These are phyloP conservation scores for Clupea harengus DNA, from an alignment of 2,113 vertebrate genomes.

Conservation along the genomic window DNA sequence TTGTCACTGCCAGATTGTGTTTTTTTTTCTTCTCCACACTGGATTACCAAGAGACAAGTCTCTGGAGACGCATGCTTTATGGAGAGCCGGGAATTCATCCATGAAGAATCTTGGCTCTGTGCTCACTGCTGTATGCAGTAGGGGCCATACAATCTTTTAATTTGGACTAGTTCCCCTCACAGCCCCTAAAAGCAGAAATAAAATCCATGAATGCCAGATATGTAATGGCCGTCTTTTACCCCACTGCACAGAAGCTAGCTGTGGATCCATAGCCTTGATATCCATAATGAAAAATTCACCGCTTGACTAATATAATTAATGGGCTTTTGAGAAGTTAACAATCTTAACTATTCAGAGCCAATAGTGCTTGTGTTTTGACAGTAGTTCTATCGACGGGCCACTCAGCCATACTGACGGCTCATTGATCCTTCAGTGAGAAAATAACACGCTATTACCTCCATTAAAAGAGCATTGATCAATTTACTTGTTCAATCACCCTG, in stretches of 20 bases:
- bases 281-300: not conserved
- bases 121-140: constrained; percentile 35
- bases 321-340: constrained; percentile 1
- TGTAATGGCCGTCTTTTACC: not conserved
- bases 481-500: constrained; percentile 16
- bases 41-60: not conserved
- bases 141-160: constrained; percentile 26
- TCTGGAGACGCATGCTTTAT: not conserved
- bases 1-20: not conserved
- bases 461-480: constrained; percentile 15
- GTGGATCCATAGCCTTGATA: not conserved
- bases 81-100: not conserved
- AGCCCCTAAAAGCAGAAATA: not conserved
- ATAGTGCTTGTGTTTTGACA: not conserved
- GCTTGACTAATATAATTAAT: not conserved
- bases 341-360: constrained; percentile 15
- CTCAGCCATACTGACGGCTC: not conserved
- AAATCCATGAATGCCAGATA: not conserved
- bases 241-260: not conserved
- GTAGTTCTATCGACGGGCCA: not conserved
- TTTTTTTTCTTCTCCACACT: not conserved
- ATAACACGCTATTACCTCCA: constrained; percentile 19
- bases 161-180: not conserved
- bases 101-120: constrained; percentile 21
- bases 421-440: constrained; percentile 1